A percentile compares a stretch with the other conserved stretches of the same genome.
Evolutionary conservation across 2,888 invertebrate genomes (phyloP).

Genomic region (Cosmia trapezina): DNA sequence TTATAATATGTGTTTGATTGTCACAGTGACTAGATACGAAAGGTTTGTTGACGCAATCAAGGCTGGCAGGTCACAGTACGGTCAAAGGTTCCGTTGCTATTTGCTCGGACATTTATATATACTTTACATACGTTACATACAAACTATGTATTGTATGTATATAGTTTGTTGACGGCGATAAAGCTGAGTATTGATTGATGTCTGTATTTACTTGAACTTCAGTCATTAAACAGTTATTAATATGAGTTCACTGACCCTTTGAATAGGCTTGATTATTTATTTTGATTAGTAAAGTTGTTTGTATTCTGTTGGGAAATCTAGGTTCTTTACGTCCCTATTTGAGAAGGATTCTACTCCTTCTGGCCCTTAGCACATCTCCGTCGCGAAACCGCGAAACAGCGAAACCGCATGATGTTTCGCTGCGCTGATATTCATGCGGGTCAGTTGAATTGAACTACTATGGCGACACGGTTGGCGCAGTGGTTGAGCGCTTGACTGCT

Average conservation of each 20-base stretch:
- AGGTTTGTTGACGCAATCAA: conserved; percentile 71
- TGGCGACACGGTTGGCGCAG: too few species aligned
- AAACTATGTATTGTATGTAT: conserved; percentile 36
- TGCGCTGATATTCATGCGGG: too few species aligned
- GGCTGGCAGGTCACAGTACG: conserved; percentile 66
- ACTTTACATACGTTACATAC: not conserved
- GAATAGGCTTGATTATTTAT: not conserved
- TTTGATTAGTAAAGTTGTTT: not conserved
- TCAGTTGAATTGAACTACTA: too few species aligned
- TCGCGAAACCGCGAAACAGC: too few species aligned
- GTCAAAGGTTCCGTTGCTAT: conserved; percentile 64
- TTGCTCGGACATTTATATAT: conserved; percentile 50
- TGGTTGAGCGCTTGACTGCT: too few species aligned
- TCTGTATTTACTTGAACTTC: not conserved
- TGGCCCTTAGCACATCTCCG: too few species aligned
- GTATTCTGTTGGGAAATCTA: not conserved
- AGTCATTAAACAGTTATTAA: not conserved
- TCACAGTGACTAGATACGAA: conserved; percentile 48
- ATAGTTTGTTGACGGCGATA: conserved; percentile 41
- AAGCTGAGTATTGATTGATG: conserved; percentile 44
- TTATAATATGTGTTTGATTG: conserved; percentile 19
- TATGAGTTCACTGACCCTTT: not conserved
- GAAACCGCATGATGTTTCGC: too few species aligned
- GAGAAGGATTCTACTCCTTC: not conserved
- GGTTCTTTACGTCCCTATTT: not conserved